These are phyloP conservation scores for Drosophila mimetica DNA, from an alignment of 2,888 invertebrate genomes.

Conservation along the genomic window DNA sequence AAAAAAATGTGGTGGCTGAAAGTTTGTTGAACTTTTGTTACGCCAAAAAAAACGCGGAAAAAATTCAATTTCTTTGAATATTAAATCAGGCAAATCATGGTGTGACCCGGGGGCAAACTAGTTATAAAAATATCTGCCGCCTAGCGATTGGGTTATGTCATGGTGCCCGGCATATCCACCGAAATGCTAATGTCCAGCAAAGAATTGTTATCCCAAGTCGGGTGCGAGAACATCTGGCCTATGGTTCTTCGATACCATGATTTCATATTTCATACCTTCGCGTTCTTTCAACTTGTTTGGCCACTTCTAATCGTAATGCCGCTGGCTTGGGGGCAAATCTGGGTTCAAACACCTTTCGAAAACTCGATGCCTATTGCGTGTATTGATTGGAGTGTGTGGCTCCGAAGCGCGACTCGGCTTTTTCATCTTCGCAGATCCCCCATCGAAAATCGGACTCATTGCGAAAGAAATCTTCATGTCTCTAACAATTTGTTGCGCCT, in stretches of 20 bases:
- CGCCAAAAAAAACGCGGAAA: slow-evolving; percentile 25
- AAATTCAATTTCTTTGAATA: slow-evolving; percentile 49
- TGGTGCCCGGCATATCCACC: slow-evolving; percentile 40
- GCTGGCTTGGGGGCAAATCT: slow-evolving; percentile 33
- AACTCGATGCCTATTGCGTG: slow-evolving; percentile 72
- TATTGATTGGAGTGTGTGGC: slow-evolving; percentile 45
- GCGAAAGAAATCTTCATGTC: slow-evolving; percentile 48
- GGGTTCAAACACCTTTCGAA: slow-evolving; percentile 76
- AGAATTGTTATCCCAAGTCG: slow-evolving; percentile 55
- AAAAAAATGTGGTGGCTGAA: slow-evolving; percentile 8
- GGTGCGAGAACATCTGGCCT: slow-evolving; percentile 43
- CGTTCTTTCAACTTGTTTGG: slow-evolving; percentile 61
- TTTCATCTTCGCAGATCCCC: slow-evolving; percentile 43
- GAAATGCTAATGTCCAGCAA: slow-evolving; percentile 28
- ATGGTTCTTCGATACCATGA: slow-evolving; percentile 36
- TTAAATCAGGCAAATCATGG: slow-evolving; percentile 68
- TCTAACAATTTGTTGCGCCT: slow-evolving; percentile 50
- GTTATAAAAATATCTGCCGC: slow-evolving; percentile 55
- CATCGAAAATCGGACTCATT: slow-evolving; percentile 39
- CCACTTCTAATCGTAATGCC: slow-evolving; percentile 45
- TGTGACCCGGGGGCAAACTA: slow-evolving; percentile 66
- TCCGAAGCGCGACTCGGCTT: slow-evolving; percentile 33
- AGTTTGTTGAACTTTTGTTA: slow-evolving; percentile 73
- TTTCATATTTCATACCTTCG: slow-evolving; percentile 35
- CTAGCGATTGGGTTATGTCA: slow-evolving; percentile 60